These are phyloP conservation scores for Anticlea derivata DNA, from an alignment of 2,888 invertebrate genomes.

Conservation along the genomic window DNA sequence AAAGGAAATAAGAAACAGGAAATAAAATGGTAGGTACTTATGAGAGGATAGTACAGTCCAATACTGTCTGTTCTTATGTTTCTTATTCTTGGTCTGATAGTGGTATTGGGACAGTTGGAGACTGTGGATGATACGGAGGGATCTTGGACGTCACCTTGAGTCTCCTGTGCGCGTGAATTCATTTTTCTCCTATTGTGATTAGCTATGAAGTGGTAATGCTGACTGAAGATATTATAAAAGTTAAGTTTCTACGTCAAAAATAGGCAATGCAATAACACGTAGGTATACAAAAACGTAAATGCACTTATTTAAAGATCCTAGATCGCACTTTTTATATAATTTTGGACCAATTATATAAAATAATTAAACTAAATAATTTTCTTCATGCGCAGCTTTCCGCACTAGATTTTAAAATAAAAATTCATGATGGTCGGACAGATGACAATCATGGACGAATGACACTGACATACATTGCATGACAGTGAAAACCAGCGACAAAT, in stretches of 20 bases:
- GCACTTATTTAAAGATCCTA: not conserved
- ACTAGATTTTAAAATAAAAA: too few species aligned
- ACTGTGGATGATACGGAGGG: constrained; percentile 69
- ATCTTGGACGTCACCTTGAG: constrained; percentile 74
- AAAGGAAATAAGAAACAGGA: constrained; percentile 19
- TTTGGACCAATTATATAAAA: not conserved
- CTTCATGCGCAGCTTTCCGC: too few species aligned
- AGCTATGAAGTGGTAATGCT: constrained; percentile 42
- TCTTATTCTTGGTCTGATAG: constrained; percentile 57
- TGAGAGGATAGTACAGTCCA: constrained; percentile 60
- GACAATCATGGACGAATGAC: too few species aligned
- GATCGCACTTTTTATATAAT: too few species aligned
- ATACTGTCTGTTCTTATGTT: constrained; percentile 52
- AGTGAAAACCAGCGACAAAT: too few species aligned
- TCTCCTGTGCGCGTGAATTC: constrained; percentile 37
- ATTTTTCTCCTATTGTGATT: constrained; percentile 50
- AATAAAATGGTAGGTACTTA: constrained; percentile 61
- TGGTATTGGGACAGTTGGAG: constrained; percentile 44
- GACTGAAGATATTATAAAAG: not conserved
- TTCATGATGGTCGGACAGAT: too few species aligned
- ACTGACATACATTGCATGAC: too few species aligned
- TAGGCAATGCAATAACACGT: not conserved
- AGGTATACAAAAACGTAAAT: not conserved
- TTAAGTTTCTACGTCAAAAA: not conserved
- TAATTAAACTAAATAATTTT: too few species aligned